Conservation (phyloP, 2,797 vertebrate species). For the Ctenopoma multispine region DNA sequence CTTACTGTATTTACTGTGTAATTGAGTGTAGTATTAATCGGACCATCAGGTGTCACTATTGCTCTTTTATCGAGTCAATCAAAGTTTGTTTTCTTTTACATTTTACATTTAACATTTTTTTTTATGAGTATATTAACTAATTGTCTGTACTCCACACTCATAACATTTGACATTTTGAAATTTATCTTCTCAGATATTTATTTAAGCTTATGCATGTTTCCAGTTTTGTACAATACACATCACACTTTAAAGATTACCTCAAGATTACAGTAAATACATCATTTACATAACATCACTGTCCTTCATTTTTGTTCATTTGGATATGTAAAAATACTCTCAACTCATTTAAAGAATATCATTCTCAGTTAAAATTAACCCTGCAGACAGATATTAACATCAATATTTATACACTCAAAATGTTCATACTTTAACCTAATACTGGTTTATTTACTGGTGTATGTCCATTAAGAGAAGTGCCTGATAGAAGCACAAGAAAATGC, state of each 20-base stretch:
- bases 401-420: slow-evolving; percentile 23
- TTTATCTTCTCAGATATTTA: not conserved
- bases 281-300: slow-evolving; percentile 13
- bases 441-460: slow-evolving; percentile 34
- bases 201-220: slow-evolving; percentile 5
- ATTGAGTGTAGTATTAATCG: not conserved
- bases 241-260: not conserved
- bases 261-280: slow-evolving; percentile 26
- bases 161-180: not conserved
- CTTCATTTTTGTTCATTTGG: slow-evolving; percentile 15
- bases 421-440: slow-evolving; percentile 64
- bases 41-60: slow-evolving; percentile 35
- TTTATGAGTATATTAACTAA: not conserved
- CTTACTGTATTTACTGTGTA: too few species aligned
- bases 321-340: not conserved
- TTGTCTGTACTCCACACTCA: not conserved
- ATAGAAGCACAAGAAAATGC: slow-evolving; percentile 34
- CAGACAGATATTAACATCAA: slow-evolving; percentile 21
- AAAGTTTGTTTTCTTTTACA: too few species aligned
- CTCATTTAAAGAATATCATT: not conserved
- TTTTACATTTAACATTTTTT: too few species aligned
- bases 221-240: not conserved
- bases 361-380: slow-evolving; percentile 1
- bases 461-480: slow-evolving; percentile 19
- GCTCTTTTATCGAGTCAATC: not conserved